These are phyloP conservation scores for Clarias fuscus DNA, from an alignment of 2,797 vertebrate genomes.

Conservation along the genomic window DNA sequence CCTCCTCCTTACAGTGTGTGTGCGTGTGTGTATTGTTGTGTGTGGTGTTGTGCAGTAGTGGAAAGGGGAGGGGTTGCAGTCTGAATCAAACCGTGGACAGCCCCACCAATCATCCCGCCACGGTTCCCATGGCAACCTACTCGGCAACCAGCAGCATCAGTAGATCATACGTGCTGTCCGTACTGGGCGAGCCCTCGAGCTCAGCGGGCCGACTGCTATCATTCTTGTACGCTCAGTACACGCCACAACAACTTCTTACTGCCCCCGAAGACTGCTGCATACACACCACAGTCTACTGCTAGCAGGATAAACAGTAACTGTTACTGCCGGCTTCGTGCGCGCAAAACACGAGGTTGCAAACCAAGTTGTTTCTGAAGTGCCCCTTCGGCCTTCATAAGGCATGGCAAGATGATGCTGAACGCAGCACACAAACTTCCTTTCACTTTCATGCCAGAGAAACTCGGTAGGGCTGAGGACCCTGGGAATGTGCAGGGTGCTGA, in stretches of 20 bases:
- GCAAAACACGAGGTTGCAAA: background rate
- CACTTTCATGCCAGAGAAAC: background rate
- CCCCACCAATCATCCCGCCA: slow-evolving; percentile 86
- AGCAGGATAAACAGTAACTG: background rate
- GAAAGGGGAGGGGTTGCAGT: slow-evolving; percentile 69
- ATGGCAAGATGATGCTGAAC: background rate
- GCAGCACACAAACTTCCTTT: background rate
- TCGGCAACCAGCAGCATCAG: slow-evolving; percentile 90
- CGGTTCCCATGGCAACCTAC: slow-evolving; percentile 90
- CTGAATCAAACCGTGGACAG: slow-evolving; percentile 78
- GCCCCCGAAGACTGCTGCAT: background rate
- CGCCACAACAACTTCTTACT: background rate
- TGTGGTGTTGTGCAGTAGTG: slow-evolving; percentile 57
- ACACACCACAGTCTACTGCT: background rate
- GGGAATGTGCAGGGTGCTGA: background rate
- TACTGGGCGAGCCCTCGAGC: slow-evolving; percentile 78
- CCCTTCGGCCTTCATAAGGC: background rate
- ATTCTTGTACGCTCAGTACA: slow-evolving; percentile 22
- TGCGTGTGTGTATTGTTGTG: slow-evolving; percentile 51
- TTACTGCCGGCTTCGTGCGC: background rate
- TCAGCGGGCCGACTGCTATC: slow-evolving; percentile 61
- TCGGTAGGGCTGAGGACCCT: background rate
- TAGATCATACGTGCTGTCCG: slow-evolving; percentile 87
- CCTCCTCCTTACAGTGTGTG: slow-evolving; percentile 43
- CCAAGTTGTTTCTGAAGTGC: background rate